phyloP scores from a whole-genome alignment of 1,140 invertebrate genomes.

The Apolygus lucorum region DNA sequence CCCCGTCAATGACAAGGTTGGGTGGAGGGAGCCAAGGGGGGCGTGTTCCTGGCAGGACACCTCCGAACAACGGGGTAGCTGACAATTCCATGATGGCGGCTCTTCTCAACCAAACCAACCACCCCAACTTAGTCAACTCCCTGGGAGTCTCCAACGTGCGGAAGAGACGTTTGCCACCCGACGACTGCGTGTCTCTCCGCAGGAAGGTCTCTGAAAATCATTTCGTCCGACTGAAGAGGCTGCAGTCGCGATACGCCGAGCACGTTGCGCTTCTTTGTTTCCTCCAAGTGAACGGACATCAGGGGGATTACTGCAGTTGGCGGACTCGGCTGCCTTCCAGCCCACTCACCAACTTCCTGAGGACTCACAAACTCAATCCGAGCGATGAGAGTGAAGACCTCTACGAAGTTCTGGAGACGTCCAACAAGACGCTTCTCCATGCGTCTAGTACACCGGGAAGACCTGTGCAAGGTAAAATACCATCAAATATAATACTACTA shows the following conservation, averaged over 20 bases:
- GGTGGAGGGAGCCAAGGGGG: conserved; percentile 25
- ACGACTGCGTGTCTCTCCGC: conserved; percentile 18
- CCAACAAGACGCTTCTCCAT: conserved; percentile 7
- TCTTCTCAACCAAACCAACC: conserved; percentile 19
- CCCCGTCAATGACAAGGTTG: conserved; percentile 26
- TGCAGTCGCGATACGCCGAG: conserved; percentile 23
- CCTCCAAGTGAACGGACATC: conserved; percentile 13
- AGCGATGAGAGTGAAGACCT: conserved; percentile 27
- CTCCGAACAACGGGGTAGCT: conserved; percentile 17
- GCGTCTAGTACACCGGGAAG: background rate
- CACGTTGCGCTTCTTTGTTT: conserved; percentile 20
- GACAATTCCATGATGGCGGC: conserved; percentile 11
- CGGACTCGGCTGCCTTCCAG: conserved; percentile 24
- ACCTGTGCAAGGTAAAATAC: background rate
- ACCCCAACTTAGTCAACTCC: conserved; percentile 11
- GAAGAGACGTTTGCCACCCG: conserved; percentile 21
- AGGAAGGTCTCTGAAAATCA: conserved; percentile 21
- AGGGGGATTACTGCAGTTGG: conserved; percentile 23
- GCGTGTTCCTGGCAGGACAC: conserved; percentile 18
- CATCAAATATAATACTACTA: no score
- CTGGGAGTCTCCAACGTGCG: conserved; percentile 3
- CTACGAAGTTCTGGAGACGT: conserved; percentile 12
- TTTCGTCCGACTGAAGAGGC: background rate
- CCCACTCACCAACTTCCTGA: conserved; percentile 27
- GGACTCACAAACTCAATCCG: conserved; percentile 27